Conservation (phyloP, 2,113 vertebrate species). For the Megalops atlanticus region DNA sequence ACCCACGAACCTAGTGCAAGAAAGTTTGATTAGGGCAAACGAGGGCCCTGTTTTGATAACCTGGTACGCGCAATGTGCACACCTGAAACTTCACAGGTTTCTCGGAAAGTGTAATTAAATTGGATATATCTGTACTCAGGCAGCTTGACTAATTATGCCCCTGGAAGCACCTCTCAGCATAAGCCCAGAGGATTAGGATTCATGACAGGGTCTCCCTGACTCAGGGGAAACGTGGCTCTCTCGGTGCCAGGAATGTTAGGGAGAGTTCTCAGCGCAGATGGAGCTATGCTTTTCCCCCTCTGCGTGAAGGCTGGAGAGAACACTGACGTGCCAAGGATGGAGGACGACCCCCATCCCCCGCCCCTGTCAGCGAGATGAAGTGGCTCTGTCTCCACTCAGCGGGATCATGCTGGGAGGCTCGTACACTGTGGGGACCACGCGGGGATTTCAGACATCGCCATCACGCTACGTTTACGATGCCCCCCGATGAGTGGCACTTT, state of each 20-base stretch:
- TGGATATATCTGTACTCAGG: constrained; percentile 11
- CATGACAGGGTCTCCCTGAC: background rate
- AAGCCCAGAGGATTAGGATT: constrained; percentile 2
- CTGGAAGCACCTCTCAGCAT: background rate
- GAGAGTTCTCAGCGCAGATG: background rate
- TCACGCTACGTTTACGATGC: background rate
- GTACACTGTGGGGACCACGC: background rate
- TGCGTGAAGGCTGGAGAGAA: background rate
- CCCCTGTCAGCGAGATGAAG: background rate
- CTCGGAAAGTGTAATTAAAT: background rate
- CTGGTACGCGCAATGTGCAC: background rate
- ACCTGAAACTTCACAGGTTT: background rate
- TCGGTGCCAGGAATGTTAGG: background rate
- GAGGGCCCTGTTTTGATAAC: background rate
- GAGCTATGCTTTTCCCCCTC: background rate
- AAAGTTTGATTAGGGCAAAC: background rate
- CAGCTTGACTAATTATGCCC: constrained; percentile 8
- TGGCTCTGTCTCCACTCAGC: background rate
- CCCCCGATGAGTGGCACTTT: background rate
- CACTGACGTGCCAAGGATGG: background rate
- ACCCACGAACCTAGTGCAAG: background rate
- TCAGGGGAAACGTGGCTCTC: background rate
- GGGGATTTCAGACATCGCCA: background rate
- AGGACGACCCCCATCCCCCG: background rate
- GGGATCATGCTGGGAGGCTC: background rate